Base-by-base conservation (phyloP, 2,797 vertebrate species). In the Pagetopsis macropterus region DNA sequence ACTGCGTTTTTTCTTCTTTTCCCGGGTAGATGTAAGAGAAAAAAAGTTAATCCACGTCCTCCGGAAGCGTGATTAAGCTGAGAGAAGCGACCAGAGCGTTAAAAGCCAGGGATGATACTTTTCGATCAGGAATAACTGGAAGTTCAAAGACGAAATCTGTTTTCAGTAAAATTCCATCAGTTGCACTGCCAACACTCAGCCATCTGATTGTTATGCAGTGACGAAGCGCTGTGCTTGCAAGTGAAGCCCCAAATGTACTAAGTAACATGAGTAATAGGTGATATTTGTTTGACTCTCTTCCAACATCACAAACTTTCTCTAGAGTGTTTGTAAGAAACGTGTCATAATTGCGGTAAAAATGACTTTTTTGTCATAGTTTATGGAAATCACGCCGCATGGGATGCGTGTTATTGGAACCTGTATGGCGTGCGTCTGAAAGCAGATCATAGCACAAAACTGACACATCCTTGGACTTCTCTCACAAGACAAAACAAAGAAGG, bases 111-210 rank as follows among this genome's bases (percentile, higher is more conserved):
- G n/a, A 62, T 70, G 82, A 57, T 56, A 85, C 77, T 89, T 89
- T 80, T 86, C 75, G 88, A 88, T 89, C 84, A 81, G 78, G 74
- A 90, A 88, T 93, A 88, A 89, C 84, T 83, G 78, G 64, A 87
- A 93, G 89, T 92, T 92, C 87, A 91, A 93, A 92, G 89, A 86
- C 88, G 80, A 90, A 92, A 91, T 91, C 85, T 92, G 93, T 93
- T 94, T 92, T 94, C 93, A 92, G 93, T 93, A 90, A 93, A 95
- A 95, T 95, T 94, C 94, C 95, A 95, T 95, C 93, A 95, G 94
- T 95, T 94, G 93, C 95, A 80, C 90, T 85, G 90, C 89, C 90
- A 93, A 93, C 90, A 92, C 92, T 86, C 90, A 92, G 91, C 91
- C 93, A 93, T 93, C 92, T 94, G 93, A 93, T 94, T 94, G 94